Percentiles rank a stretch among this genome's conserved stretches.
These are phyloP conservation scores for Toxotes lorentzi DNA, from an alignment of 2,797 vertebrate species.

Conservation along the genomic window DNA sequence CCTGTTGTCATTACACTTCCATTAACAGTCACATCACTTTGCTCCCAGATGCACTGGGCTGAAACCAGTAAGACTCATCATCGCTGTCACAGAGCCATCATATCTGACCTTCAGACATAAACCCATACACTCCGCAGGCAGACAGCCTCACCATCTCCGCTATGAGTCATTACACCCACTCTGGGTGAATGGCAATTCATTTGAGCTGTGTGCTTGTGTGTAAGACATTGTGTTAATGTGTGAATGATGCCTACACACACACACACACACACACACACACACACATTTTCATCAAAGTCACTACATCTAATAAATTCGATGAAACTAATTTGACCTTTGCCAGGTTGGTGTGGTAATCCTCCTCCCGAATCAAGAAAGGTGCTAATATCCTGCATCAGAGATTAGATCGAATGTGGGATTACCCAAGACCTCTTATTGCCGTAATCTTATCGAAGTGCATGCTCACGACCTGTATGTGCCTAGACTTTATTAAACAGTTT, in stretches of 20 bases:
- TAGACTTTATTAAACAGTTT: conserved; percentile 52
- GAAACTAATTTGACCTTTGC: conserved; percentile 65
- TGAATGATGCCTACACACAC: conserved; percentile 11
- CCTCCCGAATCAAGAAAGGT: conserved; percentile 29
- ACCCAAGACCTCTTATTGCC: conserved; percentile 34
- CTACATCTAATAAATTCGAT: conserved; percentile 46
- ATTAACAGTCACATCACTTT: conserved; percentile 66
- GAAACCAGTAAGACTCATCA: conserved; percentile 67
- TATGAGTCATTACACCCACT: conserved; percentile 70
- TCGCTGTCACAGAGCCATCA: conserved; percentile 50
- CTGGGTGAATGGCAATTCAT: conserved; percentile 54
- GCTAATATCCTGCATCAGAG: conserved; percentile 38
- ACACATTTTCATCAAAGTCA: conserved; percentile 31
- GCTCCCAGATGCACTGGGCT: conserved; percentile 61
- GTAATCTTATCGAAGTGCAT: conserved; percentile 26
- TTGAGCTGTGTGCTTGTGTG: conserved; percentile 13
- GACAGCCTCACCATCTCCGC: conserved; percentile 35
- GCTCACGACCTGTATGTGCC: conserved; percentile 16
- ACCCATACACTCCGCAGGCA: conserved; percentile 36
- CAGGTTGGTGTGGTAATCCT: conserved; percentile 54
- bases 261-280: background rate
- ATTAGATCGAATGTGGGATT: conserved; percentile 43
- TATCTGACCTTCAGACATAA: conserved; percentile 74
- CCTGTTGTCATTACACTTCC: conserved; percentile 72
- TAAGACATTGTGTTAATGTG: conserved; percentile 18